A percentile compares a stretch with the other conserved stretches of the same genome.
These are phyloP conservation scores for Iphiclides podalirius DNA, from an alignment of 2,888 invertebrate genomes.

Conservation along the genomic window DNA sequence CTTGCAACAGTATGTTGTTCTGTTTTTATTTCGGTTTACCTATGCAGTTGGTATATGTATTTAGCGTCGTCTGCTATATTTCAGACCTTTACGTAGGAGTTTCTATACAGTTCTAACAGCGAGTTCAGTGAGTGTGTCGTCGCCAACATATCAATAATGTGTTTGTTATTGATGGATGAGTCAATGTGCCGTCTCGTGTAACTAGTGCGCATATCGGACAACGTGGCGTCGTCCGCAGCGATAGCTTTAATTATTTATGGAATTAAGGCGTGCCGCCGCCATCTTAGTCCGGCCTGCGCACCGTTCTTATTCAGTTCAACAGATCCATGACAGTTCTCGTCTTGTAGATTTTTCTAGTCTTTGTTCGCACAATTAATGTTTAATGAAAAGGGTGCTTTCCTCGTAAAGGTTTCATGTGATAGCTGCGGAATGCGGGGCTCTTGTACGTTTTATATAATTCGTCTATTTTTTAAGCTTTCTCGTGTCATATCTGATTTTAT, in stretches of 20 bases:
- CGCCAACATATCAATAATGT: slow-evolving; percentile 41
- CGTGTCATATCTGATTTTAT: slow-evolving; percentile 71
- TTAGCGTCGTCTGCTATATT: slow-evolving; percentile 16
- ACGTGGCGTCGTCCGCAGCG: slow-evolving; percentile 45
- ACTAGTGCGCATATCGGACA: slow-evolving; percentile 24
- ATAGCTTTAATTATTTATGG: slow-evolving; percentile 64
- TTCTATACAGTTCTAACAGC: slow-evolving; percentile 16
- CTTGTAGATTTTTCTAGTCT: slow-evolving; percentile 70
- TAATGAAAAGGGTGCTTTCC: slow-evolving; percentile 67
- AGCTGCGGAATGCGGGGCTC: slow-evolving; percentile 53
- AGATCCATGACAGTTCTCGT: slow-evolving; percentile 62
- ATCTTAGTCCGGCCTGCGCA: slow-evolving; percentile 30
- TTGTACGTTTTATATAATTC: slow-evolving; percentile 49
- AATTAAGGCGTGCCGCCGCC: slow-evolving; percentile 34
- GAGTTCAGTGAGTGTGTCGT: slow-evolving; percentile 9
- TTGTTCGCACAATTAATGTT: slow-evolving; percentile 69
- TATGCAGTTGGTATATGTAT: slow-evolving; percentile 8
- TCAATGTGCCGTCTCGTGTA: slow-evolving; percentile 9
- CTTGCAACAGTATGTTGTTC: slow-evolving; percentile 12
- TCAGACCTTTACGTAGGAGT: slow-evolving; percentile 23
- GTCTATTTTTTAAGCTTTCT: slow-evolving; percentile 57
- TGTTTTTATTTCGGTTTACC: slow-evolving; percentile 9
- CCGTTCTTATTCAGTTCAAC: slow-evolving; percentile 34
- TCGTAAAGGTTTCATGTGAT: slow-evolving; percentile 68
- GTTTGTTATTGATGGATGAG: slow-evolving; percentile 11